Base-by-base conservation (phyloP, 2,113 vertebrate species). In the Larimichthys polyactis region DNA sequence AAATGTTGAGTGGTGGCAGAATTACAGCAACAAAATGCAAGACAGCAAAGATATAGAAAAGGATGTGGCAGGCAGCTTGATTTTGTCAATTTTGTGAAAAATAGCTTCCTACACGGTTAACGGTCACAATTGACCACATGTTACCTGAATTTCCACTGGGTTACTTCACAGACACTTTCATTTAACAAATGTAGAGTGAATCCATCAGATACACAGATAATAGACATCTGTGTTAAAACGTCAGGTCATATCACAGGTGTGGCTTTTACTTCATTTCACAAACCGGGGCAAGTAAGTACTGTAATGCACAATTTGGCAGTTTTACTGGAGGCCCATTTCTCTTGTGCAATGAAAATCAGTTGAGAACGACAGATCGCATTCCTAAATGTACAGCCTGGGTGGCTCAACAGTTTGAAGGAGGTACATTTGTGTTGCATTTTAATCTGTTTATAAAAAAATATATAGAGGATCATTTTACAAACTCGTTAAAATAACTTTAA, bases 11-110 rank as follows among this genome's bases (percentile, higher is more conserved):
- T n/a, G 44, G 11, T 62, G 19, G 62, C 27, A 12, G 49, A 58
- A 52, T 55, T 36, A 69, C 54, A 87, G 72, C 79, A 83, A n/a
- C 32, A 67, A 40, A 14, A 55, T 24, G 14, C 16, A 22, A 4
- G 4, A 69, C 22, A 29, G n/a, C n/a, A 66, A 62, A 48, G 32
- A 46, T 6, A 1, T 55, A 15, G 11, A 51, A 32, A 22, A 60
- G 57, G 15, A 15, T 11, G 22, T 7, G 0, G 59, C 17, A n/a
- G 4, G 10, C 19, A 36, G 4, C 16, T 48, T 69, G 20, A 75
- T 36, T 10, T 11, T 2, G 15, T 40, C 27, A 11, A 24, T 59
- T 51, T 24, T 29, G 0, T n/a, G n/a, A n/a, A 27, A 7, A 27
- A 7, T 17, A 11, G 4, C 51, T 43, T 46, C n/a, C 32, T 29